These are phyloP conservation scores for Calycopis cecrops DNA, from an alignment of 1,140 invertebrate genomes.

Conservation along the genomic window DNA sequence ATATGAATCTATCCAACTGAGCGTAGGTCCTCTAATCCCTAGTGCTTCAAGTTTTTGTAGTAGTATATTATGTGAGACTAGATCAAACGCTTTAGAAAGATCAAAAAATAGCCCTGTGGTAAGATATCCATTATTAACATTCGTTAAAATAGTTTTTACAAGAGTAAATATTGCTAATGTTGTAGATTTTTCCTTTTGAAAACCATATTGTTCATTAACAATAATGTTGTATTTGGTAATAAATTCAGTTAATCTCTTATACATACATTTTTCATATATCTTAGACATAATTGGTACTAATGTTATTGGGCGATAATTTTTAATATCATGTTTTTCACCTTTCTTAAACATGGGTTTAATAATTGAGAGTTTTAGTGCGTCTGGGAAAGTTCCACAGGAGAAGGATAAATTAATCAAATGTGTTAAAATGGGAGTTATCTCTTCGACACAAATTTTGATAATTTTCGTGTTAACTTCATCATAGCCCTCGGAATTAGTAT, in stretches of 20 bases:
- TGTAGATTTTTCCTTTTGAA: not conserved
- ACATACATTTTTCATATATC: not conserved
- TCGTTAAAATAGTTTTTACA: too few species aligned
- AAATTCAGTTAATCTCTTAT: not conserved
- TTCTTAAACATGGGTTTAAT: constrained; percentile 6
- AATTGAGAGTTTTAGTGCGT: not conserved
- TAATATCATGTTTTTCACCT: not conserved
- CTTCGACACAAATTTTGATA: not conserved
- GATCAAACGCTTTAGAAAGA: too few species aligned
- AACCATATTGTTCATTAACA: too few species aligned
- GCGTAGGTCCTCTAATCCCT: too few species aligned
- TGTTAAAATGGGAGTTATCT: not conserved
- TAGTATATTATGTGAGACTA: too few species aligned
- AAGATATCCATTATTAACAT: too few species aligned
- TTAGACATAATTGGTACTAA: not conserved
- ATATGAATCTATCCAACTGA: too few species aligned
- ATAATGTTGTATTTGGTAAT: not conserved
- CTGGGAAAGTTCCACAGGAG: not conserved
- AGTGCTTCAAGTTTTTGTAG: too few species aligned
- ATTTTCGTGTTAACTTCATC: not conserved
- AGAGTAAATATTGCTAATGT: not conserved
- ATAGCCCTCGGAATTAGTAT: not conserved
- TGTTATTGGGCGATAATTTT: constrained; percentile 1
- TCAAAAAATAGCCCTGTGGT: too few species aligned
- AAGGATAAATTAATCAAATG: constrained; percentile 1